Conservation (phyloP, 2,888 invertebrate genomes). For the Orthonychiurus folsomi region DNA sequence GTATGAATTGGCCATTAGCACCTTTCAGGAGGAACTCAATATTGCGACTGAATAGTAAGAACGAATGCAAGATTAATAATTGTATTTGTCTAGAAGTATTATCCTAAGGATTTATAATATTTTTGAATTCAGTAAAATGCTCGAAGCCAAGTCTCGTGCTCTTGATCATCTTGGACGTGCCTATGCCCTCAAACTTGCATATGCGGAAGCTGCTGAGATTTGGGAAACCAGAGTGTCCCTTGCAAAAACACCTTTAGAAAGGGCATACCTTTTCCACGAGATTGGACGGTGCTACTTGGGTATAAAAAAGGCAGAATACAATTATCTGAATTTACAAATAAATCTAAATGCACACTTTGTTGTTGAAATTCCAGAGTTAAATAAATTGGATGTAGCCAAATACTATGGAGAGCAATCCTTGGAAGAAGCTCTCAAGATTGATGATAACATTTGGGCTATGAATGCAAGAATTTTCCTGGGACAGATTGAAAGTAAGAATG, state of each 20-base stretch:
- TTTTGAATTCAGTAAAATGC: slow-evolving; percentile 31
- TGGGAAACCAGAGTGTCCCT: slow-evolving; percentile 44
- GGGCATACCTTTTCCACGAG: slow-evolving; percentile 47
- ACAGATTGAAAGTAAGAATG: slow-evolving; percentile 34
- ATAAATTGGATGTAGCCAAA: slow-evolving; percentile 35
- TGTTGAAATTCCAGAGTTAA: slow-evolving; percentile 27
- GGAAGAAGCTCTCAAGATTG: slow-evolving; percentile 35
- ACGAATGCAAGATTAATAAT: too few relatives aligned
- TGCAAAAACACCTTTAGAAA: slow-evolving; percentile 44
- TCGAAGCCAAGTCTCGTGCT: slow-evolving; percentile 44
- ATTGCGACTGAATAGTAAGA: slow-evolving; percentile 31
- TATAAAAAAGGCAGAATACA: too few relatives aligned
- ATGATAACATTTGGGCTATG: slow-evolving; percentile 37
- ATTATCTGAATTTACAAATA: slow-evolving; percentile 6
- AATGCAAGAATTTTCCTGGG: slow-evolving; percentile 35
- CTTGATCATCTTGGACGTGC: slow-evolving; percentile 45
- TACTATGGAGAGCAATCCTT: slow-evolving; percentile 35
- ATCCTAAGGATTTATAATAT: not conserved
- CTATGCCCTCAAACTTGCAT: slow-evolving; percentile 44
- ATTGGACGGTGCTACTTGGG: slow-evolving; percentile 47
- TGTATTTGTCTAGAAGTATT: not conserved
- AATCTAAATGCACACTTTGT: not conserved
- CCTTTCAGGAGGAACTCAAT: slow-evolving; percentile 34
- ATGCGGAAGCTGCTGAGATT: slow-evolving; percentile 44
- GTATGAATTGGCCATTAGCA: slow-evolving; percentile 31